phyloP scores from a whole-genome alignment of 2,888 invertebrate genomes.

The Leptinotarsa tumamoca region DNA sequence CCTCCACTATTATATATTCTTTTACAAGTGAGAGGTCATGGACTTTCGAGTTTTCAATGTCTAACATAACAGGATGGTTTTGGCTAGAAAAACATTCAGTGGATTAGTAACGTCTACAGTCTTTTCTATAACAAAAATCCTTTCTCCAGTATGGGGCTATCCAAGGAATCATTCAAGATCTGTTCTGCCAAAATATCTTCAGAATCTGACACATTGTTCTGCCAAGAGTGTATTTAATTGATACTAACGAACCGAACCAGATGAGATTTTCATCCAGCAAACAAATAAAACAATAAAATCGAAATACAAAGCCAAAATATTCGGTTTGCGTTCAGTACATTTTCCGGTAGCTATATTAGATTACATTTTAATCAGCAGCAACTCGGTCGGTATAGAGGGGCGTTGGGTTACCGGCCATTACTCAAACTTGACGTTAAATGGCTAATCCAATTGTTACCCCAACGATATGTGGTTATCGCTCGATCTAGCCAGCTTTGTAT shows the following conservation, averaged over 20 bases:
- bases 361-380: conserved; percentile 69
- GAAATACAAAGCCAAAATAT: conserved; percentile 60
- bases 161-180: not conserved
- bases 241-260: conserved; percentile 50
- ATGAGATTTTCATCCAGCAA: conserved; percentile 61
- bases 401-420: conserved; percentile 66
- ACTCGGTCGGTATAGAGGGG: conserved; percentile 55
- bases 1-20: too few species aligned
- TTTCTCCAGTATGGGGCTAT: not conserved
- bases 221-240: conserved; percentile 18
- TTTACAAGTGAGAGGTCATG: too few species aligned
- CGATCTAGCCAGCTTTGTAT: conserved; percentile 57
- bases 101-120: too few species aligned
- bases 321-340: conserved; percentile 62
- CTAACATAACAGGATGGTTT: too few species aligned
- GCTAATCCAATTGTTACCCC: conserved; percentile 68
- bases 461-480: conserved; percentile 66
- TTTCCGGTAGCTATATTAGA: conserved; percentile 67
- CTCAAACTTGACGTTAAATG: conserved; percentile 68
- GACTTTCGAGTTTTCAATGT: too few species aligned
- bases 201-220: not conserved
- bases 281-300: conserved; percentile 59
- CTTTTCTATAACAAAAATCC: too few species aligned
- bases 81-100: too few species aligned
- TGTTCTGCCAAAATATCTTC: not conserved